Evolutionary conservation across 2,888 invertebrate genomes (phyloP).

Genomic region (Nephrotoma appendiculata): DNA sequence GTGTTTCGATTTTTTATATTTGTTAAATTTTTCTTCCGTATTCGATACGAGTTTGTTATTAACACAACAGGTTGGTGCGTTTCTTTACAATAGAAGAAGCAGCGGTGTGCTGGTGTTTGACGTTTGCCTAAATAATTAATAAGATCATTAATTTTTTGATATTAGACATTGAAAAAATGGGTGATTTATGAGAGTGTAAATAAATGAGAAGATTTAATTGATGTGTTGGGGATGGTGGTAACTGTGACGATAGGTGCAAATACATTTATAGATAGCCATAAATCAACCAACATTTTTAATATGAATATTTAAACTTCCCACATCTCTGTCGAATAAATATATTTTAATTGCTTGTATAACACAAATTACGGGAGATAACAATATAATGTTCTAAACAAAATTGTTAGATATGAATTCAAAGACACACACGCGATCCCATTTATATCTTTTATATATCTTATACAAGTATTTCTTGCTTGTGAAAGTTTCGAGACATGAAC

Average conservation of each 20-base stretch:
- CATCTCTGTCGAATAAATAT: background rate
- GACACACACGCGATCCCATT: background rate
- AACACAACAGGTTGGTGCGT: background rate
- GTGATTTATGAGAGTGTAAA: background rate
- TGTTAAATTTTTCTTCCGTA: background rate
- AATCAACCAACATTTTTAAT: background rate
- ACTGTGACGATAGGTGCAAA: background rate
- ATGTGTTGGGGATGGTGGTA: background rate
- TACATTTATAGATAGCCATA: background rate
- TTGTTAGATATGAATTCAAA: background rate
- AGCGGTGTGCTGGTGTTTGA: background rate
- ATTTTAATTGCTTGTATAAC: background rate
- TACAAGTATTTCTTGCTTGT: background rate
- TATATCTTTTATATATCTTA: background rate
- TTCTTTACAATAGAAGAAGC: background rate
- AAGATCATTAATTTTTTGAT: background rate
- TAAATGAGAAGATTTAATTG: background rate
- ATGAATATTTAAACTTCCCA: background rate
- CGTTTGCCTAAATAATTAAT: background rate
- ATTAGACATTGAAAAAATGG: background rate
- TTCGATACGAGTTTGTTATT: background rate
- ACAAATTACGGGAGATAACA: background rate
- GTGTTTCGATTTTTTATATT: background rate
- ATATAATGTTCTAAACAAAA: background rate
- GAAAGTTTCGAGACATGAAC: background rate